These are phyloP conservation scores for Antedon bifida DNA, from an alignment of 35 echinoderm and acorn worm genomes.

Conservation along the genomic window DNA sequence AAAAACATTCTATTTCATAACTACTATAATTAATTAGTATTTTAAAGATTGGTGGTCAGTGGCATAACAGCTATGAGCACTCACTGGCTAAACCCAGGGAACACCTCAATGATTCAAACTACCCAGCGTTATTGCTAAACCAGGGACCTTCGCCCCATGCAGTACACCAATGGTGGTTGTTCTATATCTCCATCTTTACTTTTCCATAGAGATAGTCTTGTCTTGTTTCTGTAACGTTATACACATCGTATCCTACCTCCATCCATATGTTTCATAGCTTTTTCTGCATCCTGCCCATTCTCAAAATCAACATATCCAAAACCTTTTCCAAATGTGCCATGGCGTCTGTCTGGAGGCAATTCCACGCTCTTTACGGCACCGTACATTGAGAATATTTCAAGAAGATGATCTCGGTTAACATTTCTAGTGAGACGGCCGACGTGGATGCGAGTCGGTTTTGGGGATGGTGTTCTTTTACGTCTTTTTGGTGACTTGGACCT, in stretches of 20 bases:
- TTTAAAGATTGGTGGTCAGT: too few relatives aligned
- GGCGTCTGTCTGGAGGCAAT: slow-evolving; percentile 42
- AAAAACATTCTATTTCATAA: too few relatives aligned
- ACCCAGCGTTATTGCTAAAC: too few relatives aligned
- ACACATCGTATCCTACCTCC: slow-evolving; percentile 42
- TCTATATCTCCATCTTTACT: too few relatives aligned
- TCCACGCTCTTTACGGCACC: slow-evolving; percentile 64
- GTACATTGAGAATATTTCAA: slow-evolving; percentile 92
- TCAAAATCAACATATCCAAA: slow-evolving; percentile 85
- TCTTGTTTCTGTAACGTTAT: too few relatives aligned
- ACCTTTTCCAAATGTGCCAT: slow-evolving; percentile 59
- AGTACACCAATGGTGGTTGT: too few relatives aligned
- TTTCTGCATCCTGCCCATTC: slow-evolving; percentile 73
- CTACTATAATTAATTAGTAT: too few relatives aligned
- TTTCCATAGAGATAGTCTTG: too few relatives aligned
- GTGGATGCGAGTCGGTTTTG: slow-evolving; percentile 65
- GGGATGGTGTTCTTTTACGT: slow-evolving; percentile 59
- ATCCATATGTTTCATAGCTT: slow-evolving; percentile 92
- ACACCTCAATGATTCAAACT: too few relatives aligned
- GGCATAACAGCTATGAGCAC: too few relatives aligned
- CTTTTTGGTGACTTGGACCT: slow-evolving; percentile 68
- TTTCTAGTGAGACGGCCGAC: slow-evolving; percentile 70
- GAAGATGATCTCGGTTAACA: slow-evolving; percentile 87
- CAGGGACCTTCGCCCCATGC: too few relatives aligned
- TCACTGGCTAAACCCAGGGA: too few relatives aligned